Evolutionary conservation across 1,140 invertebrate species (phyloP), one percentile per base, ranked within the genome.

Genomic region (Eufriesea mexicana): DNA sequence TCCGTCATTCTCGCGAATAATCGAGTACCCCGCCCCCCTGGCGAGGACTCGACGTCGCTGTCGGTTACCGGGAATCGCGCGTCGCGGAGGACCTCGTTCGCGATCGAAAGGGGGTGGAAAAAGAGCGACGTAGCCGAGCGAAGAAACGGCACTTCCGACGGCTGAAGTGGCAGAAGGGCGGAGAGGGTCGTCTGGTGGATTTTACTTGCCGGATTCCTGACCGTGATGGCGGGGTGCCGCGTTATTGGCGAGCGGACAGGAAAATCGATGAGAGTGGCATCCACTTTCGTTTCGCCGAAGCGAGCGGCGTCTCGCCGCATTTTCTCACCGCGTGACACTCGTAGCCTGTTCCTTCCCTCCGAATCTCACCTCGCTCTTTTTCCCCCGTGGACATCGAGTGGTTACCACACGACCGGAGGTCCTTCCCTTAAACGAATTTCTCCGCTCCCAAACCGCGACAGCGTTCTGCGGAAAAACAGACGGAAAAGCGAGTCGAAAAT

Each of bases 221-320:
- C 90, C 91, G 86, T 49, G 79, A 66, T 84, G 64, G 64, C 4
- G 12, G 1, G 64, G 20, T 20, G 79, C 87, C 89, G 87, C 90
- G 89, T 91, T 93, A 93, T 93, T 92, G 92, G 90, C 75, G 89
- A 92, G 89, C 88, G 87, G 92, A 92, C 88, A 90, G 90, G 92
- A 93, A 93, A 93, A 93, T 93, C 92, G 90, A 92, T 93, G 85
- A 83, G 82, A 84, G 84, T 85, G 66, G 75, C 84, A 87, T 77
- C 74, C 84, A 72, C 61, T 84, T 84, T 88, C 84, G 86, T 59
- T 86, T 88, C 77, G 73, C 66, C 77, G 75, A 20, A 89, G 74
- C 87, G 66, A 83, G 84, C 81, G 81, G 84, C 81, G 81, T 86
- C 64, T 85, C 84, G 35, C 70, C 74, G 73, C 86, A 84, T 90